Base-by-base conservation (phyloP, 1,140 invertebrate genomes). In the Drosophila bocqueti region DNA sequence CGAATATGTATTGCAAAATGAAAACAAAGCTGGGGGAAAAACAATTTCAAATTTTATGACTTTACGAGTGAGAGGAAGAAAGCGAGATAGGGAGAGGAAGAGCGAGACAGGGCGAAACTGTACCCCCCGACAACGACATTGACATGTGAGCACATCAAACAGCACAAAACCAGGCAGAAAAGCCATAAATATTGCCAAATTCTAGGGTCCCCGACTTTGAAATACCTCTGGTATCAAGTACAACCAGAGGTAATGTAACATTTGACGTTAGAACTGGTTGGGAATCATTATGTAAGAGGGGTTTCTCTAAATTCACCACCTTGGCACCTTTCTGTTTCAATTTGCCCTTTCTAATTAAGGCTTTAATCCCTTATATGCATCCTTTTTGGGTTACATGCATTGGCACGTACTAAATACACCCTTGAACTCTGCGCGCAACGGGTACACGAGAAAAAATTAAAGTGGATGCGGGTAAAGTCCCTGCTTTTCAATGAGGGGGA, bases 1-100 rank as follows among this genome's bases (percentile, higher is more conserved):
- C 42, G 55, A 73, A 67, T 79, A 82, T 83, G 65, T 79, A 82
- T 83, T 83, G 83, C 82, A 68, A 83, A 83, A 69, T 61, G 82
- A 74, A 68, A 66, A 58, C 52, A 75, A 83, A 75, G 61, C 73
- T 24, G 34, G 45, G 38, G 31, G 11, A 13, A 36, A 46, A 58
- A 66, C 77, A 69, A 62, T 74, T 75, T 75, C 40, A 54, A 75
- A 47, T 75, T 83, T 83, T 66, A 83, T 68, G 81, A 81, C 76
- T 49, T 31, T 42, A n/a, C 21, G 10, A 40, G 59, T 21, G 13
- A 26, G 31, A 21, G 31, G 10, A 24, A 59, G 42, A 21, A 9
- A 24, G 13, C 4, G 24, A 8, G 34, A 11, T 24, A 16, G 18
- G 21, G 42, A 34, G 42, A 34, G 40, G 45, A 0, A 11, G 43